A percentile compares a stretch with the other conserved stretches of the same genome.
Evolutionary conservation across 2,797 vertebrate species (phyloP).

Genomic region (Poecile montanus): DNA sequence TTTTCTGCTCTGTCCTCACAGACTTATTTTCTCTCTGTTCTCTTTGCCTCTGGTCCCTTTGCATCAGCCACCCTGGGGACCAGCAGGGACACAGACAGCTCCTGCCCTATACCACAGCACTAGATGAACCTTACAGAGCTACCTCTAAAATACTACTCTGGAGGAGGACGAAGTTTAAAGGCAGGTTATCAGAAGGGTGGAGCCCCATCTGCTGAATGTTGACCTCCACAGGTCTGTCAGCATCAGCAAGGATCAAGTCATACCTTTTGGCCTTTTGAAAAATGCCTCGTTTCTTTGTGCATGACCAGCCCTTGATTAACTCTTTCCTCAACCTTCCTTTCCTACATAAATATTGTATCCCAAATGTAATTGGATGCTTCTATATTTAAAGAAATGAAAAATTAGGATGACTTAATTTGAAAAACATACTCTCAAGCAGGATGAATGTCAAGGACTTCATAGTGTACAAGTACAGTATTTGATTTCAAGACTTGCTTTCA

Average conservation of each 20-base stretch:
- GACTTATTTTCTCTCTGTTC: no score
- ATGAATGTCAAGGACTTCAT: neutral
- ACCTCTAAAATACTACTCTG: neutral
- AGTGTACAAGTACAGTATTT: neutral
- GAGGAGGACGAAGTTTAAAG: neutral
- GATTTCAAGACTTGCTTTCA: neutral
- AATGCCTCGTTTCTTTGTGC: neutral
- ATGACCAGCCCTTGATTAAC: neutral
- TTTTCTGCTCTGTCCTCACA: neutral
- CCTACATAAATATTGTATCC: neutral
- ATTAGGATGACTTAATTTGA: neutral
- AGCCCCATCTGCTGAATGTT: neutral
- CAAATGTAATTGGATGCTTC: neutral
- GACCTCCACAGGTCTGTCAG: neutral
- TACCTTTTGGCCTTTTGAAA: neutral
- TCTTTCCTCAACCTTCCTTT: neutral
- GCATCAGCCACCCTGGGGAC: neutral
- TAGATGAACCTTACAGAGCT: neutral
- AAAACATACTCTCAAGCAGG: neutral
- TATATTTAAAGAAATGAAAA: neutral
- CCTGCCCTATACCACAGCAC: neutral
- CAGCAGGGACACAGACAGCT: fast-evolving
- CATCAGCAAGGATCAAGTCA: neutral
- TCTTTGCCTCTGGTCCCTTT: neutral
- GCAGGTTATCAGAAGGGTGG: neutral